A percentile compares a stretch with the other conserved stretches of the same genome.
These are phyloP conservation scores for Carcina quercana DNA, from an alignment of 2,888 invertebrate genomes.

Conservation along the genomic window DNA sequence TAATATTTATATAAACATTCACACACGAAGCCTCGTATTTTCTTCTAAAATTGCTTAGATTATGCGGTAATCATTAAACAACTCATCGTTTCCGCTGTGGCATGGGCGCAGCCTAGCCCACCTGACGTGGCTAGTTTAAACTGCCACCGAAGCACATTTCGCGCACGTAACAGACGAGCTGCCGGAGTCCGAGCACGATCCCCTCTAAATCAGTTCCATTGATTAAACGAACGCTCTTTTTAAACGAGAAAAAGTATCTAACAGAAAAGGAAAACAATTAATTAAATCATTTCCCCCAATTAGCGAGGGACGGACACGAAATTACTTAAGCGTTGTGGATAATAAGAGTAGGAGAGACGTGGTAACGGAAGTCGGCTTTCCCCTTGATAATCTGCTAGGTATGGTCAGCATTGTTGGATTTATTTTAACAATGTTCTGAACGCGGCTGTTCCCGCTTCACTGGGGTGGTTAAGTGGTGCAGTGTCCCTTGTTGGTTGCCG, in stretches of 20 bases:
- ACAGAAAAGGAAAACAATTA: conserved; percentile 63
- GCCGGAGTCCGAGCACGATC: conserved; percentile 17
- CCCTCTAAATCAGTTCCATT: conserved; percentile 27
- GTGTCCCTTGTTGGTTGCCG: too few relatives aligned
- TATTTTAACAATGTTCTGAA: too few relatives aligned
- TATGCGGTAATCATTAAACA: too few relatives aligned
- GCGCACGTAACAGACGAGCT: conserved; percentile 16
- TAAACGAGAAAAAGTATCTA: conserved; percentile 36
- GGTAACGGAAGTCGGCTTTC: conserved; percentile 43
- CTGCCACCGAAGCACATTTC: conserved; percentile 14
- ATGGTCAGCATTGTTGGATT: neutral
- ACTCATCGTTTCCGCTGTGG: too few relatives aligned
- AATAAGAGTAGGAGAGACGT: conserved; percentile 33
- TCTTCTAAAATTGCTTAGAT: too few relatives aligned
- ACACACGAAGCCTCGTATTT: too few relatives aligned
- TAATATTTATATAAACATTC: too few relatives aligned
- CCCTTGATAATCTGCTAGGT: conserved; percentile 29
- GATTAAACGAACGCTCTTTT: conserved; percentile 24
- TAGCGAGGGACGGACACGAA: conserved; percentile 55
- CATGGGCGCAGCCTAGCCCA: too few relatives aligned
- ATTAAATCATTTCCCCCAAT: conserved; percentile 64
- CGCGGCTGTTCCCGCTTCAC: too few relatives aligned
- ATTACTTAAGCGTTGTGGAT: conserved; percentile 58
- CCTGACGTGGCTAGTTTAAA: too few relatives aligned
- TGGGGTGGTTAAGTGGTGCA: too few relatives aligned